Evolutionary conservation across 2,888 invertebrate species (phyloP), one percentile per base, ranked within the genome.

Genomic region (Drosophila emarginata): DNA sequence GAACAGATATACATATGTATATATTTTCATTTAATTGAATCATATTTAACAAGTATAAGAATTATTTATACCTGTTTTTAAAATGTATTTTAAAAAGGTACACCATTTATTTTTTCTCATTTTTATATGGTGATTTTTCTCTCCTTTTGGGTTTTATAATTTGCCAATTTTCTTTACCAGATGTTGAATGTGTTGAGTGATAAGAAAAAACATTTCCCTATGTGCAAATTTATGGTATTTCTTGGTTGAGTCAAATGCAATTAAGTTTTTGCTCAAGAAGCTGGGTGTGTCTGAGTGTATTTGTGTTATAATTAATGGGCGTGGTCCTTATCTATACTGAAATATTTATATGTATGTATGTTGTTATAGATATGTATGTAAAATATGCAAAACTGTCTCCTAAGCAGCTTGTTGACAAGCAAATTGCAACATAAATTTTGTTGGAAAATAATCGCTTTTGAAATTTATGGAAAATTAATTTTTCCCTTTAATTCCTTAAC

Each of bases 401-500:
- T 76, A 67, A 74, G 77, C 79, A 77, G 78, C 77, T 72, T 78
- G 78, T 77, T 78, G 79, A 79, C 79, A 79, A 67, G 65, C 64
- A 57, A 74, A 79, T 66, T 77, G 71, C 45, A 58, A 61, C 53
- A 12, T 70, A 54, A 61, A 61, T 40, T 28, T 15, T 14, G 12
- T 5, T 32, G 4, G 15, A 39, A 72, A 75, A 61, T 77, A 52
- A 65, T 79, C 37, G 52, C 67, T 32, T 57, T 67, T 26, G 26
- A 63, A 45, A 69, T 59, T 63, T 64, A 64, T 68, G 60, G 7
- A 26, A 62, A 78, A 61, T 73, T 67, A 60, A 58, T 52, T 65
- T 39, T 54, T 37, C 52, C 52, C 37, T 26, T 52, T 52, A 21
- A 5, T 21, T 21, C 36, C 36, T 14, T 14, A 18, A 21, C 32